These are phyloP conservation scores for Pandion haliaetus DNA, from an alignment of 2,113 vertebrate genomes.

Conservation along the genomic window DNA sequence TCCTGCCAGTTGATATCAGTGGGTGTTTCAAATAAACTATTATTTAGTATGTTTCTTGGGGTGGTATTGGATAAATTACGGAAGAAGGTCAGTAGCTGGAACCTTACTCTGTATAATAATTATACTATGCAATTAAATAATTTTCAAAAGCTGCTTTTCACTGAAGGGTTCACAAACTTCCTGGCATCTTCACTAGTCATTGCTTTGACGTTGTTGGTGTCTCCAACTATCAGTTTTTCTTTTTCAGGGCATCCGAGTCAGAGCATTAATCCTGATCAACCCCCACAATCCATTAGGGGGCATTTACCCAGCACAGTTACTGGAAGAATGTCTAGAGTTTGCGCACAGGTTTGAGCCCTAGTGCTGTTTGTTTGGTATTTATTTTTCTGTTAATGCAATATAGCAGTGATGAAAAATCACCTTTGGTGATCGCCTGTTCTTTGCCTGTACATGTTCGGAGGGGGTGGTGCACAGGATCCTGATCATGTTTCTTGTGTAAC, in stretches of 20 bases:
- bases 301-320: constrained; percentile 40
- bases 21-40: not conserved
- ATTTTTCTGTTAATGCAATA: not conserved
- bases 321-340: constrained; percentile 47
- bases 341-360: constrained; percentile 29
- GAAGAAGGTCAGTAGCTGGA: not conserved
- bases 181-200: not conserved
- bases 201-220: not conserved
- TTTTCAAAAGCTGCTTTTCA: not conserved
- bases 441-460: not conserved
- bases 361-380: not conserved
- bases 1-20: not conserved
- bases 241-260: constrained; percentile 54
- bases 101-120: not conserved
- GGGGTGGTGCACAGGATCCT: not conserved
- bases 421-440: not conserved
- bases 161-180: not conserved
- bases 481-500: not conserved
- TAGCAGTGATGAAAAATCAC: not conserved
- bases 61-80: not conserved
- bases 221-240: not conserved
- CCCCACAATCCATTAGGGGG: constrained; percentile 47
- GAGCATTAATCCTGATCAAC: constrained; percentile 57
- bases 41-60: not conserved
- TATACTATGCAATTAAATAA: not conserved